phyloP scores from a whole-genome alignment of 2,888 invertebrate species.

The Lampropteryx suffumata region DNA sequence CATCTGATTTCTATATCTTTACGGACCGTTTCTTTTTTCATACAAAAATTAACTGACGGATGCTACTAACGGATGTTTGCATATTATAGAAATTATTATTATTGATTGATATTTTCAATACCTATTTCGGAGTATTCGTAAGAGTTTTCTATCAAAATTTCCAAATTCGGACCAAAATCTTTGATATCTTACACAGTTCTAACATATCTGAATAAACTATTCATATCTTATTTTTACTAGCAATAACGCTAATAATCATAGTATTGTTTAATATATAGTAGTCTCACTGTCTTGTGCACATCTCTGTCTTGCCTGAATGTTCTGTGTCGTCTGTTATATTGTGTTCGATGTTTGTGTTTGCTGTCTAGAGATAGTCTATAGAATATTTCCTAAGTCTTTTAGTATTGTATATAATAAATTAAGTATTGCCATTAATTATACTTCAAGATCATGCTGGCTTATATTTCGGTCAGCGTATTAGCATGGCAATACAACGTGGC shows the following conservation, averaged over 20 bases:
- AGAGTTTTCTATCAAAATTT: slow-evolving; percentile 24
- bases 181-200: slow-evolving; percentile 57
- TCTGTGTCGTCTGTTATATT: slow-evolving; percentile 42
- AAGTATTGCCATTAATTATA: too few relatives aligned
- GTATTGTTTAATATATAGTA: slow-evolving; percentile 41
- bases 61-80: too few relatives aligned
- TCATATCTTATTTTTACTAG: slow-evolving; percentile 71
- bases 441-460: too few relatives aligned
- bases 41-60: too few relatives aligned
- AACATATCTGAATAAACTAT: slow-evolving; percentile 70
- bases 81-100: too few relatives aligned
- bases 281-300: slow-evolving; percentile 45
- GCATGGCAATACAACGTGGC: too few relatives aligned
- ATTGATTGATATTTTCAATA: too few relatives aligned
- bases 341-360: slow-evolving; percentile 45
- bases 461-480: too few relatives aligned
- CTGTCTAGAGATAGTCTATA: slow-evolving; percentile 33
- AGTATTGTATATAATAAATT: too few relatives aligned
- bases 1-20: too few relatives aligned
- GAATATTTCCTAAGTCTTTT: too few relatives aligned
- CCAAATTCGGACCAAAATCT: slow-evolving; percentile 66
- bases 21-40: too few relatives aligned
- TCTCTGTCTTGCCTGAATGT: slow-evolving; percentile 55
- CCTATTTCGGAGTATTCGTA: neutral
- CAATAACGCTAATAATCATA: slow-evolving; percentile 58